Conservation (phyloP, 2,888 invertebrate species). For the Plebejus anna region DNA sequence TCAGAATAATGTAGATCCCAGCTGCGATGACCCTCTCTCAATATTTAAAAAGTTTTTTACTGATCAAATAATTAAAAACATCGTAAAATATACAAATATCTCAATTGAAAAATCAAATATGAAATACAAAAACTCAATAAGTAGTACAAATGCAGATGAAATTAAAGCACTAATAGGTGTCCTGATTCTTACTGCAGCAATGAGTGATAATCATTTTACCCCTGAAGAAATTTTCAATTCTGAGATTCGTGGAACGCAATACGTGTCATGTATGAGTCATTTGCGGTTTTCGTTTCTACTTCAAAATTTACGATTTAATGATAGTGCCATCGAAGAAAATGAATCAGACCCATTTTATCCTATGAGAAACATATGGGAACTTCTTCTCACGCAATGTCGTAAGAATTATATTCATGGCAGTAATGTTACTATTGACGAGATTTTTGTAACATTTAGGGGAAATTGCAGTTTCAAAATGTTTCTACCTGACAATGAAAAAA, state of each 20-base stretch:
- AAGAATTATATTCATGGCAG: background rate
- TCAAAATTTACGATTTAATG: constrained; percentile 18
- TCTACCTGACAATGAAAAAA: background rate
- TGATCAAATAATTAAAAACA: constrained; percentile 33
- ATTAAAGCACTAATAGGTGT: constrained; percentile 35
- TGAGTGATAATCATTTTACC: constrained; percentile 40
- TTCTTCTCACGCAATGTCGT: background rate
- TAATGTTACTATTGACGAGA: constrained; percentile 5
- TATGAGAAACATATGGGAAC: background rate
- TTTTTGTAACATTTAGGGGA: background rate
- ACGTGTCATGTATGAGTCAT: constrained; percentile 1
- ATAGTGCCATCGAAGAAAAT: background rate
- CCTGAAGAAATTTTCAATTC: constrained; percentile 39
- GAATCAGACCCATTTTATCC: constrained; percentile 1
- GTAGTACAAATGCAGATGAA: constrained; percentile 30
- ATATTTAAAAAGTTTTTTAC: constrained; percentile 34
- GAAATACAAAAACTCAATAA: constrained; percentile 13
- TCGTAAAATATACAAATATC: constrained; percentile 33
- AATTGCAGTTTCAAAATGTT: background rate
- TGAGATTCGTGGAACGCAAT: constrained; percentile 11
- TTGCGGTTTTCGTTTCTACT: constrained; percentile 28
- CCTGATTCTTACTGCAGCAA: constrained; percentile 35
- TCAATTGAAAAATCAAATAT: constrained; percentile 31
- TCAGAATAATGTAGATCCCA: background rate
- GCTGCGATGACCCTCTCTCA: background rate